Base-by-base conservation (phyloP, 1,140 invertebrate species). In the Formica exsecta region DNA sequence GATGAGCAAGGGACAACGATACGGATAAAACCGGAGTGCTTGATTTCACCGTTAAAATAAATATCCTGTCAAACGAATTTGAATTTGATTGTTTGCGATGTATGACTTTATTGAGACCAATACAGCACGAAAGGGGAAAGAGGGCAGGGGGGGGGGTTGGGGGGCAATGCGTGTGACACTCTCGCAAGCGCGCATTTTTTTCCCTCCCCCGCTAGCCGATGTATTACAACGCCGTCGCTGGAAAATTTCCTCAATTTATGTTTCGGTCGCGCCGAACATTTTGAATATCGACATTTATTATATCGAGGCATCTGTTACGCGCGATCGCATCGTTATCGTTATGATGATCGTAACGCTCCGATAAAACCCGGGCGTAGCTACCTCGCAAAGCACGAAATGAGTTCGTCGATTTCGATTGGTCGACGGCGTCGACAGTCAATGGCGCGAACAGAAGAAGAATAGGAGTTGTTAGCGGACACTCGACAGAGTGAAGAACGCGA, bases 281-380 rank as follows among this genome's bases (percentile, higher is more conserved):
- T 74, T 73, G 36, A 61, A 83, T 83, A 83, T 83, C 79, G 79
- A 83, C 68, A 83, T 83, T 83, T 83, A 83, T 81, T 81, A 73
- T 73, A 81, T 83, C 79, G 54, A 83, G 68, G 68, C 79, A 83
- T 83, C 54, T 83, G 79, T 83, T 83, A 73, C 57, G 66, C 68
- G 19, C 79, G 25, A 61, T 71, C 79, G 66, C 74, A 13, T 54
- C 22, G 38, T 62, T 73, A 83, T 70, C 32, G 48, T 51, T 19
- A 51, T 4, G 51, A 48, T 83, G 68, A 83, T 83, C 68, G 54
- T 73, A 74, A 74, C 38, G 54, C 38, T 61, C 54, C n/a, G 79
- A 83, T 74, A 83, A 83, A 83, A 61, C 38, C 48, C 16, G 54
- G 13, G 38, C 38, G 54, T 74, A 22, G 41, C 13, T 36, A 36